These are phyloP conservation scores for Ormyrus nitidulus DNA, from an alignment of 2,888 invertebrate genomes.

Conservation along the genomic window DNA sequence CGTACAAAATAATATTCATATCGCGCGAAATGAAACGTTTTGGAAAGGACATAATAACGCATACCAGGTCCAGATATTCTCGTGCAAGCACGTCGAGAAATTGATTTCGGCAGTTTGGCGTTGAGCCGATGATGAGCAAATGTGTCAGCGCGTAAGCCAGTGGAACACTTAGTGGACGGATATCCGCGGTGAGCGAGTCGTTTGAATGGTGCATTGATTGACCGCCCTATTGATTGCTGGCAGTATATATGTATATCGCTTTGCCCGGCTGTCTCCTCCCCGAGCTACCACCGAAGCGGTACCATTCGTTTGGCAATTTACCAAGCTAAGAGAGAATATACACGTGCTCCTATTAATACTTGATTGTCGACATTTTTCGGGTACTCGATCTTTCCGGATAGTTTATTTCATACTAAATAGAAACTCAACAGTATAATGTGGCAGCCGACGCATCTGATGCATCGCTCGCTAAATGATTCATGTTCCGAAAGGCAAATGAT, in stretches of 20 bases:
- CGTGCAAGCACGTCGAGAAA: no score
- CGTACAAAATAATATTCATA: no score
- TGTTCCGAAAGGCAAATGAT: no score
- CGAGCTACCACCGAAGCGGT: no score
- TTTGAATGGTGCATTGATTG: slow-evolving; percentile 49
- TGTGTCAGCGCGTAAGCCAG: background rate
- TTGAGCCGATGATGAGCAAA: no score
- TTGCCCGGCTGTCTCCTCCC: background rate
- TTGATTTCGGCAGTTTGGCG: no score
- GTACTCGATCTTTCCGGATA: no score
- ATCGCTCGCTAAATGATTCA: no score
- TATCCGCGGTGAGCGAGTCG: slow-evolving; percentile 15
- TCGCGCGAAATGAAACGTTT: background rate
- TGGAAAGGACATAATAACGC: background rate
- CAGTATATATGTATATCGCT: background rate
- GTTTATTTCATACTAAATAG: no score
- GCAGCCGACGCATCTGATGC: no score
- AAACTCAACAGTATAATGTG: no score
- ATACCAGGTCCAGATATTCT: background rate
- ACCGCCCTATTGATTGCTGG: slow-evolving; percentile 42
- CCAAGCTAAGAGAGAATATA: slow-evolving; percentile 21
- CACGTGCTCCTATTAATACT: background rate
- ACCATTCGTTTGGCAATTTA: slow-evolving; percentile 22
- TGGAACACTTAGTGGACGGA: slow-evolving; percentile 39
- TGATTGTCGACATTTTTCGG: no score